Evolutionary conservation across 1,140 invertebrate genomes (phyloP).

Genomic region (Bombus consobrinus): DNA sequence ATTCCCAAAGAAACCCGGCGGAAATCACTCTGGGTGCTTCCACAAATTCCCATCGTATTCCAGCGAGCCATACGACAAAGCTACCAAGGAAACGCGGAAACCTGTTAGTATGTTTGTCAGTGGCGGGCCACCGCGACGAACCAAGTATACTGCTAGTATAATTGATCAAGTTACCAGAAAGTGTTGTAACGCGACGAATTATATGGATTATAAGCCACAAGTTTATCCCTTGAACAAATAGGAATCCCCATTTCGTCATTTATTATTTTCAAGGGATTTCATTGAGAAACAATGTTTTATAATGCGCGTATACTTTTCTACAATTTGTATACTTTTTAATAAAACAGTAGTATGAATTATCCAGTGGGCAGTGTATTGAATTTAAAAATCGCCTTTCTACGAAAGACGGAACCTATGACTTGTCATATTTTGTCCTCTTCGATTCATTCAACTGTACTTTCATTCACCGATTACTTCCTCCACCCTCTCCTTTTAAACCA

Average conservation of each 20-base stretch:
- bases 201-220: conserved; percentile 64
- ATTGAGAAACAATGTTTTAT: too few species aligned
- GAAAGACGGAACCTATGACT: not conserved
- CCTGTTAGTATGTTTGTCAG: conserved; percentile 50
- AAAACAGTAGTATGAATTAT: too few species aligned
- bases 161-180: conserved; percentile 73
- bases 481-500: too few species aligned
- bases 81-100: conserved; percentile 9
- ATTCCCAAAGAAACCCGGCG: conserved; percentile 72
- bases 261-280: not conserved
- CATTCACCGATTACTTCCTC: too few species aligned
- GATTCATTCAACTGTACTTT: too few species aligned
- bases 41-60: conserved; percentile 67
- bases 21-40: conserved; percentile 75
- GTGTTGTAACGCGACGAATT: conserved; percentile 74
- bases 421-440: not conserved
- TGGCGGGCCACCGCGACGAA: conserved; percentile 60
- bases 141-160: conserved; percentile 75
- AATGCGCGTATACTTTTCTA: too few species aligned
- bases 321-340: too few species aligned
- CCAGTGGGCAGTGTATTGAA: not conserved
- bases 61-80: conserved; percentile 61
- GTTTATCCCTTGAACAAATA: conserved; percentile 65
- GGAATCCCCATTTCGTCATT: too few species aligned
- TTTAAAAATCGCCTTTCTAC: not conserved